Evolutionary conservation across 2,113 vertebrate genomes (phyloP).

Genomic region (Syrrhaptes paradoxus): DNA sequence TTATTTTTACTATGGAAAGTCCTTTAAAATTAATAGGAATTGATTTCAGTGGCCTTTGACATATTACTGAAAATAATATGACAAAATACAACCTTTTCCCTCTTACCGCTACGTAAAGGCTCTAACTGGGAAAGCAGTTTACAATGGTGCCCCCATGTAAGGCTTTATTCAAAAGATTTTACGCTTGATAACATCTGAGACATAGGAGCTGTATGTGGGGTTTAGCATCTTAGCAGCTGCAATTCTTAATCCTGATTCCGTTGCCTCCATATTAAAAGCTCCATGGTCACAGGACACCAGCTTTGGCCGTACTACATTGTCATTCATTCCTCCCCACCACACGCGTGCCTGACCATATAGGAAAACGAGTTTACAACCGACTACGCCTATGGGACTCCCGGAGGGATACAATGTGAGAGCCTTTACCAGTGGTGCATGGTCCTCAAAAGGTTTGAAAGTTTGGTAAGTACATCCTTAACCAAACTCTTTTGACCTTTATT

Average conservation of each 20-base stretch:
- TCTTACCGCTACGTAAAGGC: constrained; percentile 42
- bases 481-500: constrained; percentile 70
- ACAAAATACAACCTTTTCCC: constrained; percentile 64
- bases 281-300: constrained; percentile 57
- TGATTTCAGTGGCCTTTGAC: constrained; percentile 73
- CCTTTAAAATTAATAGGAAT: constrained; percentile 73
- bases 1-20: constrained; percentile 68
- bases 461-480: constrained; percentile 64
- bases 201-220: constrained; percentile 56
- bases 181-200: constrained; percentile 69
- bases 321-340: constrained; percentile 46
- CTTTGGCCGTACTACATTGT: constrained; percentile 43
- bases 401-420: background rate
- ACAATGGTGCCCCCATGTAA: constrained; percentile 68
- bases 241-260: constrained; percentile 72
- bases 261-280: constrained; percentile 71
- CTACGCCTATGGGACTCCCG: background rate
- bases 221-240: constrained; percentile 75
- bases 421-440: constrained; percentile 22
- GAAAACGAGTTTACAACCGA: constrained; percentile 31
- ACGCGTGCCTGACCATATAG: constrained; percentile 42
- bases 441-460: constrained; percentile 57
- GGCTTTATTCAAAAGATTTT: constrained; percentile 70
- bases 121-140: constrained; percentile 69
- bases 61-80: constrained; percentile 69